These are phyloP conservation scores for Dromas ardeola DNA, from an alignment of 2,113 vertebrate species.

Conservation along the genomic window DNA sequence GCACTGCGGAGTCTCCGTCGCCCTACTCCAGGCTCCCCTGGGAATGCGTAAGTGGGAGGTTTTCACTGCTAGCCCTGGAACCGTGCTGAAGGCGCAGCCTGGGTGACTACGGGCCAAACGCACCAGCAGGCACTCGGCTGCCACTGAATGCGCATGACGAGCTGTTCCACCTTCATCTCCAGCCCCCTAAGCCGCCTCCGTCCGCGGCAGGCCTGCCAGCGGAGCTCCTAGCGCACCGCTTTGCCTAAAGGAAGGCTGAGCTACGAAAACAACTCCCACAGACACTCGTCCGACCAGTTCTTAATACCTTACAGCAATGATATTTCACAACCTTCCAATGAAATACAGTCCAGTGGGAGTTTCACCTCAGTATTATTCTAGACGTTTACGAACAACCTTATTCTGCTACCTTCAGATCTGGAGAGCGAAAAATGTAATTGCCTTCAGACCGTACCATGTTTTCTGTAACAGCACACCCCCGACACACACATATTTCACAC, in stretches of 20 bases:
- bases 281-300: not conserved
- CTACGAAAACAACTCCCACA: constrained; percentile 9
- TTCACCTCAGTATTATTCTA: not conserved
- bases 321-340: not conserved
- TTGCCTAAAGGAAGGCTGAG: constrained; percentile 24
- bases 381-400: not conserved
- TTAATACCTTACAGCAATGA: not conserved
- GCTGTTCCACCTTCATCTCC: not conserved
- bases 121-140: not conserved
- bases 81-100: not conserved
- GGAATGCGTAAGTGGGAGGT: not conserved
- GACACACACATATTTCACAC: not conserved
- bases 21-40: not conserved
- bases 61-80: not conserved
- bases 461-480: not conserved
- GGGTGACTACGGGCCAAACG: not conserved
- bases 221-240: not conserved
- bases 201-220: not conserved
- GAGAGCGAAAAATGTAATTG: not conserved
- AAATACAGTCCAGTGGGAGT: not conserved
- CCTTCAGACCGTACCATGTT: not conserved
- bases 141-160: not conserved
- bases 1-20: not conserved
- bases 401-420: not conserved
- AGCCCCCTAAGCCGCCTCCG: not conserved